Evolutionary conservation across 2,113 vertebrate genomes (phyloP), one percentile per base, ranked within the genome.

Genomic region (Alouatta palliata): DNA sequence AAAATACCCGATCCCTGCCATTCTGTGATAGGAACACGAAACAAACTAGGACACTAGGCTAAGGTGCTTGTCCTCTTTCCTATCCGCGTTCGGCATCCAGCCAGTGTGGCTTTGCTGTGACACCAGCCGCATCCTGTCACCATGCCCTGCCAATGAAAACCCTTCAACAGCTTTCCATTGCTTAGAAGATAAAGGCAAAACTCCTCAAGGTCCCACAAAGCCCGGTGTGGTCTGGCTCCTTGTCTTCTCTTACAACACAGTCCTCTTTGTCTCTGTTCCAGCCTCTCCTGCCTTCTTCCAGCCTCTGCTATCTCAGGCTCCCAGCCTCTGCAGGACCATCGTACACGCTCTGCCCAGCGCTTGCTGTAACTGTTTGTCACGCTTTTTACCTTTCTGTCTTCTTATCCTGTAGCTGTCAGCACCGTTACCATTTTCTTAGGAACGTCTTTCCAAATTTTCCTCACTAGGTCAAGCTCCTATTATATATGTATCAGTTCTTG

Each of bases 231-330:
- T 82, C 45, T 30, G 73, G 21, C 23, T 21, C 14, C 45, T 10
- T 0, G 14, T 61, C 11, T 45, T 13, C 32, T 47, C 16, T 40
- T 23, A 2, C 5, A 54, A 79, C 52, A 80, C 1, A 11, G 25
- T 5, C n/a, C 30, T 80, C 16, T 11, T 23, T 81, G 30, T 79
- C 77, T 76, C 32, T 4, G 25, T 21, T n/a, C n/a, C 52, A 73
- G 73, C 3, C 56, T 37, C 23, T 47, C 32, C 8, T 0, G 0
- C 13, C 37, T 87, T 47, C 47, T 79, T 89, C 5, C 2, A 2
- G 47, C 61, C 23, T 49, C 1, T 2, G 19, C 43, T 70, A 6
- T 4, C 45, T 47, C 30, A 14, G 45, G 40, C 14, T 40, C 13
- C 40, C 11, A 21, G 76, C 52, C 58, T 49, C 90, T 20, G 1